Evolutionary conservation across 2,113 vertebrate genomes (phyloP), one percentile per base, ranked within the genome.

Genomic region (Cettia cetti): DNA sequence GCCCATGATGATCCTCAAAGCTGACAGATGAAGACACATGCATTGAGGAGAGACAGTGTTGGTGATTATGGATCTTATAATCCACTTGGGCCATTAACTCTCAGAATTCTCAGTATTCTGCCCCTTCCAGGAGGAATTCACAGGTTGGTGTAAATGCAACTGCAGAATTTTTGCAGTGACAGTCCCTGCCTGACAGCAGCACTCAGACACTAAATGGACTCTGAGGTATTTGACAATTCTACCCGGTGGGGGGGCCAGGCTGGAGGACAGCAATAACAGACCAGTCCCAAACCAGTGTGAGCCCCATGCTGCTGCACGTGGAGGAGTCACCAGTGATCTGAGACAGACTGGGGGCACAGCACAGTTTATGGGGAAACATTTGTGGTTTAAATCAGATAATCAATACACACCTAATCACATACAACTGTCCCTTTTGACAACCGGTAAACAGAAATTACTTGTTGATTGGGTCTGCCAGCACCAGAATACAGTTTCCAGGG

Each of bases 361-460:
- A 81, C 42, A 40, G 71, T 6, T 66, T 11, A 39, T 2, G 2
- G 52, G 80, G 66, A 79, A 90, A 64, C 33, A 37, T 53, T 8
- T 75, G 72, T 83, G 50, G 13, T 77, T 59, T 77, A 83, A 94
- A 93, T 77, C 82, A 74, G 80, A 40, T 88, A 76, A 93, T 92
- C 94, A 80, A 93, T 90, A 77, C 7, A 88, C n/a, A 61, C 57
- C 65, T 93, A 78, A 93, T 89, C 30, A 2, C 70, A 60, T 37
- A 76, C 35, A 91, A 71, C 61, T 90, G 84, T 91, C 92, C 82
- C 90, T 90, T 93, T 87, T 87, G 85, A 90, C 86, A 91, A 68
- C 74, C 89, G 57, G 82, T 49, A 86, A 83, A 92, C 69, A 94
- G 83, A 81, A 95, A 82, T 95, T 64, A 79, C 61, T 75, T 49